A percentile compares a stretch with the other conserved stretches of the same genome.
Evolutionary conservation across 2,888 invertebrate species (phyloP).

Genomic region (Apodemia hepburni): DNA sequence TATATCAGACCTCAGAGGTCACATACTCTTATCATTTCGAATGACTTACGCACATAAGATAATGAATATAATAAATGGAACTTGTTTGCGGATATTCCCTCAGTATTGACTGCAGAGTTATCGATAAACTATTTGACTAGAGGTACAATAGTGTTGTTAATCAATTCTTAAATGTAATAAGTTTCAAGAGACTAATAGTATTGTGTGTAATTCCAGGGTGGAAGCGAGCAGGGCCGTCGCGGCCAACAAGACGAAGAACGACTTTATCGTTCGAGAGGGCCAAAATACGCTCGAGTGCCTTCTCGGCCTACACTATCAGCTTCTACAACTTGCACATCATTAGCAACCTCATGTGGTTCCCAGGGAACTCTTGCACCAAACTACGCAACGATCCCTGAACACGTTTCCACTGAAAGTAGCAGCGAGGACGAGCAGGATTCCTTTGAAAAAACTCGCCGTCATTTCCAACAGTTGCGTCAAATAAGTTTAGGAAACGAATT

Average conservation of each 20-base stretch:
- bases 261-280: conserved; percentile 58
- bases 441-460: conserved; percentile 78
- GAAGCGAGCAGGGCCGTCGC: conserved; percentile 63
- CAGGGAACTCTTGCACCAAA: conserved; percentile 68
- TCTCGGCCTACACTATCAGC: conserved; percentile 76
- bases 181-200: conserved; percentile 9
- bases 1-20: conserved; percentile 61
- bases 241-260: conserved; percentile 71
- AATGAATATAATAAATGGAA: conserved; percentile 72
- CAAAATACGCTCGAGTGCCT: conserved; percentile 73
- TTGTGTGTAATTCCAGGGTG: conserved; percentile 48
- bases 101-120: conserved; percentile 56
- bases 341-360: conserved; percentile 76
- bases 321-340: conserved; percentile 81
- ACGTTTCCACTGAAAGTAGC: conserved; percentile 66
- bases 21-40: conserved; percentile 54
- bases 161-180: not conserved
- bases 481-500: conserved; percentile 82
- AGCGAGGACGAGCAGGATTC: conserved; percentile 77
- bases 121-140: conserved; percentile 33
- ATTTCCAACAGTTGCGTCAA: conserved; percentile 82
- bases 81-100: conserved; percentile 61
- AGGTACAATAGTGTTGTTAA: conserved; percentile 12
- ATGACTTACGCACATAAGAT: conserved; percentile 69
- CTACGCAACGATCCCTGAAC: conserved; percentile 66